A percentile compares a stretch with the other conserved stretches of the same genome.
Evolutionary conservation across 2,113 vertebrate genomes (phyloP).

Genomic region (Nyctereutes procyonoides): DNA sequence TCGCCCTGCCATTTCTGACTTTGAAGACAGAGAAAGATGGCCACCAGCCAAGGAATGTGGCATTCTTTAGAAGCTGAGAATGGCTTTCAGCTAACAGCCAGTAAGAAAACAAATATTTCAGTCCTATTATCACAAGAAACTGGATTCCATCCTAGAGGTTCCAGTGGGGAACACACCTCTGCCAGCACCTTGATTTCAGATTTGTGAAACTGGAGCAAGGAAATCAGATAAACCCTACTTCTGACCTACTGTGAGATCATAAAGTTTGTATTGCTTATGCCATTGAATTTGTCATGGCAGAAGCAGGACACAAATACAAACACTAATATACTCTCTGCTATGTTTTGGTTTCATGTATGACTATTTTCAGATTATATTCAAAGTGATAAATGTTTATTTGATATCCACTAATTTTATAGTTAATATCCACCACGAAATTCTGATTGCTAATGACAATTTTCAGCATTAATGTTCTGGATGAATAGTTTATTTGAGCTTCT

Average conservation of each 20-base stretch:
- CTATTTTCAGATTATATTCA: background rate
- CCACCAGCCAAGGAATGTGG: background rate
- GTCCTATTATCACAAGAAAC: background rate
- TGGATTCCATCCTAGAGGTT: background rate
- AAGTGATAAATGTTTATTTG: background rate
- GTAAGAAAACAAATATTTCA: background rate
- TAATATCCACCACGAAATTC: constrained; percentile 6
- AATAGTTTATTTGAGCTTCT: background rate
- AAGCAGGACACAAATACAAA: background rate
- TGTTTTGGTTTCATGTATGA: background rate
- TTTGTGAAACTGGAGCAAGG: background rate
- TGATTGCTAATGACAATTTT: background rate
- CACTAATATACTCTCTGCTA: background rate
- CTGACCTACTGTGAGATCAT: background rate
- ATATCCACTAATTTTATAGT: background rate
- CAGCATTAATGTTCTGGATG: background rate
- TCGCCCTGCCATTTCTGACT: background rate
- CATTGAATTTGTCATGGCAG: background rate
- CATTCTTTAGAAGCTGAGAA: background rate
- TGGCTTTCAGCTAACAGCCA: background rate
- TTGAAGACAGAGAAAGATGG: background rate
- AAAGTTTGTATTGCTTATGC: background rate
- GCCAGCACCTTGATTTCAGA: background rate
- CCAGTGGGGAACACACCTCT: background rate
- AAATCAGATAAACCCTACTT: background rate